phyloP scores from a whole-genome alignment of 2,113 vertebrate genomes.

The Sander lucioperca region DNA sequence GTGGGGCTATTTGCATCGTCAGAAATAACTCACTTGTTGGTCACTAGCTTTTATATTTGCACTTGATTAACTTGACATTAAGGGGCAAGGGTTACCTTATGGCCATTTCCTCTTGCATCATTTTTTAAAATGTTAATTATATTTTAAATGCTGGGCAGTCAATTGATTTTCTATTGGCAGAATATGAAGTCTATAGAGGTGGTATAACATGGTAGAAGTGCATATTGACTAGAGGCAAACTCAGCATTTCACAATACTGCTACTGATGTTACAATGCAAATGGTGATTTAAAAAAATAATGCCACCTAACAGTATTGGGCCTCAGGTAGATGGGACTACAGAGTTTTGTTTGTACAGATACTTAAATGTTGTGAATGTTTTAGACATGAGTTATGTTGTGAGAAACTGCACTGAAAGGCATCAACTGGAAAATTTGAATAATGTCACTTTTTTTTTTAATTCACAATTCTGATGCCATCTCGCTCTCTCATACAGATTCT shows the following conservation, averaged over 20 bases:
- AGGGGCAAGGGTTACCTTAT: neutral
- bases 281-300: neutral
- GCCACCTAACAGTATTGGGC: too few species aligned
- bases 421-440: neutral
- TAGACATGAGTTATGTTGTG: neutral
- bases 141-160: neutral
- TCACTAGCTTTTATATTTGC: neutral
- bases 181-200: neutral
- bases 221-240: neutral
- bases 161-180: neutral
- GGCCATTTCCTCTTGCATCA: neutral
- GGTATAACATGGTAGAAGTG: neutral
- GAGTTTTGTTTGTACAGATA: neutral
- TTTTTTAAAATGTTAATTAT: neutral
- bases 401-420: neutral
- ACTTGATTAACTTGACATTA: neutral
- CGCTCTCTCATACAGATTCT: slow-evolving; percentile 74
- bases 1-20: neutral
- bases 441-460: neutral
- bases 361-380: neutral
- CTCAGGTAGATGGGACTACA: neutral
- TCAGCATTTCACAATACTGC: neutral
- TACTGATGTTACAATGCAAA: neutral
- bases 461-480: neutral
- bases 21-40: slow-evolving; percentile 12